Evolutionary conservation across 2,113 vertebrate genomes (phyloP).

Genomic region (Sinosuthora webbiana): DNA sequence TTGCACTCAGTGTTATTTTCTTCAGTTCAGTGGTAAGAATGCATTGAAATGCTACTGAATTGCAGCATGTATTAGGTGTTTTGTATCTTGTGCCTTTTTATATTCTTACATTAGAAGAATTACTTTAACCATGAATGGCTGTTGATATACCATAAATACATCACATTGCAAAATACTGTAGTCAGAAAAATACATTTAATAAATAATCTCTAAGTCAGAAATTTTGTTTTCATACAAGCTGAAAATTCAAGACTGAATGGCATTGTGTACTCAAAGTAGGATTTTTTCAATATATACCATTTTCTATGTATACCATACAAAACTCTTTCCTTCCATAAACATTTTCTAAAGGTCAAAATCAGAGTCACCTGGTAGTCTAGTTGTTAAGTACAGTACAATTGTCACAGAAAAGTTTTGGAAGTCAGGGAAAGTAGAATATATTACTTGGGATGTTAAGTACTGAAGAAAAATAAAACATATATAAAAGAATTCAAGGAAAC

Average conservation of each 20-base stretch:
- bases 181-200: neutral
- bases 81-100: neutral
- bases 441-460: neutral
- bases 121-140: neutral
- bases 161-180: neutral
- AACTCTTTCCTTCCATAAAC: neutral
- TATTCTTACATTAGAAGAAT: neutral
- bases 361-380: neutral
- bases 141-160: neutral
- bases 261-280: neutral
- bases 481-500: neutral
- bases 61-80: neutral
- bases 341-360: neutral
- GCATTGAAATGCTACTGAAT: neutral
- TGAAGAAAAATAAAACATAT: neutral
- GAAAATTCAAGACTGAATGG: neutral
- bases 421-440: neutral
- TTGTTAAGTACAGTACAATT: neutral
- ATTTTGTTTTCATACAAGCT: neutral
- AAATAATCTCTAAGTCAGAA: neutral
- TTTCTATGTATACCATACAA: neutral
- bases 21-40: neutral
- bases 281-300: neutral
- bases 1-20: neutral
- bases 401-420: neutral